Percentiles rank a stretch among this genome's conserved stretches.
phyloP scores from a whole-genome alignment of 2,113 vertebrate genomes.

The Chauna torquata region DNA sequence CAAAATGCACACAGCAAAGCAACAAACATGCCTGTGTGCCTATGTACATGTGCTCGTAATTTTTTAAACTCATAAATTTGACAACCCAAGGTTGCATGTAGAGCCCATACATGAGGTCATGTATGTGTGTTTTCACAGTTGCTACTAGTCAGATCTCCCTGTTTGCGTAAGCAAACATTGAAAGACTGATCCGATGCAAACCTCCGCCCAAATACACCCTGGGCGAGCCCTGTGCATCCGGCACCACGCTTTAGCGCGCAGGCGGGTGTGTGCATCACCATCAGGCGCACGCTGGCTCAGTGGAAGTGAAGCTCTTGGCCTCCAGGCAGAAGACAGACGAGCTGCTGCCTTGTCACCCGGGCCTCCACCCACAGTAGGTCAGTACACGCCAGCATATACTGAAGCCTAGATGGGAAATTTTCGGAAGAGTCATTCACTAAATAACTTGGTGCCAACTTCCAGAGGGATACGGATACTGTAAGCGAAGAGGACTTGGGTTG shows the following conservation, averaged over 20 bases:
- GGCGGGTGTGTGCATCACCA: neutral
- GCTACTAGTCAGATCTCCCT: neutral
- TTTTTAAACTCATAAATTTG: neutral
- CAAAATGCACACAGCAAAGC: slow-evolving; percentile 34
- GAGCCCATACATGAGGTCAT: neutral
- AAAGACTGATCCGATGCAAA: neutral
- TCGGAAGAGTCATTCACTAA: neutral
- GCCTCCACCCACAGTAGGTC: neutral
- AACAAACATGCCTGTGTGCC: neutral
- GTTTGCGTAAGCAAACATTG: slow-evolving; percentile 36
- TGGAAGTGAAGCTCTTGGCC: neutral
- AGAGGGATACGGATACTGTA: neutral
- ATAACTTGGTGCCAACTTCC: neutral
- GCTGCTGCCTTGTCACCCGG: neutral
- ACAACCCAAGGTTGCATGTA: neutral
- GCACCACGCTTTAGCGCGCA: neutral
- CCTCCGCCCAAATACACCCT: neutral
- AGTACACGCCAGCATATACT: neutral
- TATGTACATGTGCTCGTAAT: rapidly evolving
- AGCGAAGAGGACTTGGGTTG: neutral
- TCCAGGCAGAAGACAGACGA: neutral
- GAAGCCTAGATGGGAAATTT: neutral
- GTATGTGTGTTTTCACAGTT: neutral
- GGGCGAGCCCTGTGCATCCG: neutral
- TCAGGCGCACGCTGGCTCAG: rapidly evolving